A percentile compares a stretch with the other conserved stretches of the same genome.
Conservation (phyloP, 1,140 invertebrate species). For the Campoletis sonorensis region DNA sequence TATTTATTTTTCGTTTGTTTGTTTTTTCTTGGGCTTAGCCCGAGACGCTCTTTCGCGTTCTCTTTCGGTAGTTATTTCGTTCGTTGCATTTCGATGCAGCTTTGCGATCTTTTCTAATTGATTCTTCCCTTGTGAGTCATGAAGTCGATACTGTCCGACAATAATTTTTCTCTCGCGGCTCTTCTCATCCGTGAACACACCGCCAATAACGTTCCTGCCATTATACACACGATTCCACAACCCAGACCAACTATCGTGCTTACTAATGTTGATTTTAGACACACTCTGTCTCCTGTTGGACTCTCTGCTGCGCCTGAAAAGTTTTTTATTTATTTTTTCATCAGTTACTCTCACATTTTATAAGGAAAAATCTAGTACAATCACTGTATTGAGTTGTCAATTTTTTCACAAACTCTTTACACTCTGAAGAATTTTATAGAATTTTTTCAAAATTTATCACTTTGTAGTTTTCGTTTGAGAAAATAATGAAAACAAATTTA, state of each 20-base stretch:
- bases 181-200: constrained; percentile 84
- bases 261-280: constrained; percentile 85
- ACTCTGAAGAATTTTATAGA: too few species aligned
- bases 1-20: neutral
- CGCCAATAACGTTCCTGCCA: constrained; percentile 82
- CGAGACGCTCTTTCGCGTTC: neutral
- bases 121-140: constrained; percentile 85
- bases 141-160: constrained; percentile 80
- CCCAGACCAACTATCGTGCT: constrained; percentile 84
- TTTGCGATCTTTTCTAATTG: constrained; percentile 74
- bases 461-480: too few species aligned
- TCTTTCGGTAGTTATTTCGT: neutral
- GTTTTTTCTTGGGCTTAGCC: constrained; percentile 3
- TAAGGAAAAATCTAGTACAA: too few species aligned
- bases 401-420: too few species aligned
- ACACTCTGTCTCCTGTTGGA: constrained; percentile 79
- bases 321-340: neutral
- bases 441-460: too few species aligned
- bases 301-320: constrained; percentile 52
- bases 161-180: constrained; percentile 75
- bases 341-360: too few species aligned
- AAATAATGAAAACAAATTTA: too few species aligned
- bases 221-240: constrained; percentile 82
- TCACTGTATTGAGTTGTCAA: too few species aligned
- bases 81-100: neutral